Percentiles rank a stretch among this genome's conserved stretches.
phyloP scores from a whole-genome alignment of 2,113 vertebrate species.

The Eleginops maclovinus region DNA sequence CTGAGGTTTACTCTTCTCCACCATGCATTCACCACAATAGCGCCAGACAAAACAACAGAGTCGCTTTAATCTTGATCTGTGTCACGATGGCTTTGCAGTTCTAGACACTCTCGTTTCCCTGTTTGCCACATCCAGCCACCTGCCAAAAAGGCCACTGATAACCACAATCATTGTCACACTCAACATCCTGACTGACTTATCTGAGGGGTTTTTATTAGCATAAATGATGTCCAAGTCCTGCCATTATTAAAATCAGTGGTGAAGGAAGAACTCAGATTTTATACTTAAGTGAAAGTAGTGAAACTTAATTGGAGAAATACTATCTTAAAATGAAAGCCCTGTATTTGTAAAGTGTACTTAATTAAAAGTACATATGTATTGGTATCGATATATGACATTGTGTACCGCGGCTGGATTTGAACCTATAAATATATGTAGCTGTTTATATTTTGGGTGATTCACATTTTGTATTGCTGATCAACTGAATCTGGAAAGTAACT shows the following conservation, averaged over 20 bases:
- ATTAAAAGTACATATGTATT: no score
- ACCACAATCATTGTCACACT: constrained; percentile 16
- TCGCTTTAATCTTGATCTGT: constrained; percentile 33
- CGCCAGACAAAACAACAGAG: constrained; percentile 39
- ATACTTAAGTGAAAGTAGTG: no score
- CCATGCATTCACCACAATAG: constrained; percentile 8
- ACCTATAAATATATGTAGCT: no score
- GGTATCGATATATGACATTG: no score
- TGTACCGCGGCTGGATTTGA: no score
- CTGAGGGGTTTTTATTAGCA: neutral
- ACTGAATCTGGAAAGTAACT: no score
- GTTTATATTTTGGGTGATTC: no score
- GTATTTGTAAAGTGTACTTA: no score
- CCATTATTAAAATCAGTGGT: neutral
- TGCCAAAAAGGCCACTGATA: constrained; percentile 17
- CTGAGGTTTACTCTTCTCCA: constrained; percentile 4
- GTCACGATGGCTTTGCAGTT: neutral
- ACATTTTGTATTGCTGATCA: no score
- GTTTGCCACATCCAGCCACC: constrained; percentile 1
- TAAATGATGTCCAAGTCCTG: neutral
- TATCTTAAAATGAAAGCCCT: no score
- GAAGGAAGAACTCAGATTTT: no score
- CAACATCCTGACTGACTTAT: neutral
- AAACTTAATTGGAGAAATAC: no score
- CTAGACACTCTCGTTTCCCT: constrained; percentile 25